Evolutionary conservation across 1,140 invertebrate genomes (phyloP), one percentile per base, ranked within the genome.

Genomic region (Lordiphosa stackelbergi): DNA sequence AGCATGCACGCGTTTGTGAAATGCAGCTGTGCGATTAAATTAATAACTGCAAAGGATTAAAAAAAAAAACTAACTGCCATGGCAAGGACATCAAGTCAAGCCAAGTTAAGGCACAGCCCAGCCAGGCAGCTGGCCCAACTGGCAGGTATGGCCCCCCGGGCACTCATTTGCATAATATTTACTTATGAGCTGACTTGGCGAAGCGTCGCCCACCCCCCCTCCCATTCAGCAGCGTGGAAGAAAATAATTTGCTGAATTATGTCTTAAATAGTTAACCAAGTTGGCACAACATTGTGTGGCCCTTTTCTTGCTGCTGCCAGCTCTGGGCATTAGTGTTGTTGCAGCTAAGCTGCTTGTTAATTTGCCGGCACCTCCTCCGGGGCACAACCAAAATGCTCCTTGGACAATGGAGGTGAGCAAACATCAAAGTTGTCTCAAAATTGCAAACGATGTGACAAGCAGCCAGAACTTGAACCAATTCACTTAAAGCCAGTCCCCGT

Each of bases 171-270:
- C 78, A 83, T 83, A 83, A 83, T 83, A 77, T 83, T 83, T 83
- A 73, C 75, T 75, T 60, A 70, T 62, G 57, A 71, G 70, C 52
- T 51, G 64, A 53, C 56, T 51, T 19, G 53, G 34, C 34, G 51
- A 28, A 13, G 4, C 24, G 22, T 13, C 22, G 11, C 24, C 8
- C 38, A 1, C 7, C 36, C 7, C 9, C 11, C 38, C 10, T 10
- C 43, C 43, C 34, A 37, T 43, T 13, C 56, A 48, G 34, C 77
- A 62, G 60, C 57, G 46, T 59, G 78, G 73, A 77, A 70, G 58
- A 83, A 83, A 83, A 77, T 84, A 83, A 81, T 81, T 81, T 84
- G 72, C 78, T 63, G 77, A 84, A 83, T 83, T 77, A 77, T 84
- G 78, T 83, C 78, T 83, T 84, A 83, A 84, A 81, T 83, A 83